Evolutionary conservation across 1,140 invertebrate genomes (phyloP).

Genomic region (Venustaconcha ellipsiformis): DNA sequence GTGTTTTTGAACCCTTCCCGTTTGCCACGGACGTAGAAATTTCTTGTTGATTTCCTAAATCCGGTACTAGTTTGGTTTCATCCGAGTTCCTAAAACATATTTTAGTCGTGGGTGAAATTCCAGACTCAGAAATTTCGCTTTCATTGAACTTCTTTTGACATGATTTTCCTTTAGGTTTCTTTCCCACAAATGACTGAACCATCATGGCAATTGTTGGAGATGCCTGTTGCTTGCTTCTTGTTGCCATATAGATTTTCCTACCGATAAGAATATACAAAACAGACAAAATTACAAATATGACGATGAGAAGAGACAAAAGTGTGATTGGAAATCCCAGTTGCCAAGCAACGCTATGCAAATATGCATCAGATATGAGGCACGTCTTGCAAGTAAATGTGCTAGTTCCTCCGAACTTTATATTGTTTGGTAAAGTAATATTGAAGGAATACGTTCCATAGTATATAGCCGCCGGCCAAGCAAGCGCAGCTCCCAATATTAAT

Average conservation of each 20-base stretch:
- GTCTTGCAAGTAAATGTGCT: conserved; percentile 13
- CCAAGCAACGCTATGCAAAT: conserved; percentile 9
- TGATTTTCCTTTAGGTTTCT: background rate
- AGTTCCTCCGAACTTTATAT: too few species aligned
- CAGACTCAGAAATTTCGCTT: too few species aligned
- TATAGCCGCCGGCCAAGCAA: conserved; percentile 24
- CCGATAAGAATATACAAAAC: conserved; percentile 27
- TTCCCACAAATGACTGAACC: conserved; percentile 16
- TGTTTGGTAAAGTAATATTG: background rate
- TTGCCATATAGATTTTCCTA: conserved; percentile 25
- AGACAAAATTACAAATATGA: conserved; percentile 11
- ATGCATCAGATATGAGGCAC: conserved; percentile 21
- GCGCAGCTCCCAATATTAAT: conserved; percentile 5
- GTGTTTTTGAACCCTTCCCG: too few species aligned
- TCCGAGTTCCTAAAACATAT: too few species aligned
- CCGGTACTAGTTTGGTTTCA: background rate
- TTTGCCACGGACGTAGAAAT: background rate
- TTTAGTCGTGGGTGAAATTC: background rate
- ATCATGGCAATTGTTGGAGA: conserved; percentile 16
- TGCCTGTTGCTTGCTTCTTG: background rate
- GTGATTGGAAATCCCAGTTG: conserved; percentile 16
- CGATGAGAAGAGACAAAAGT: conserved; percentile 13
- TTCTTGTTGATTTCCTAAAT: background rate
- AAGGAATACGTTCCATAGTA: conserved; percentile 24
- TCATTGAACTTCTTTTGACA: background rate